Base-by-base conservation (phyloP, 2,888 invertebrate genomes). In the Copidosoma aretas region DNA sequence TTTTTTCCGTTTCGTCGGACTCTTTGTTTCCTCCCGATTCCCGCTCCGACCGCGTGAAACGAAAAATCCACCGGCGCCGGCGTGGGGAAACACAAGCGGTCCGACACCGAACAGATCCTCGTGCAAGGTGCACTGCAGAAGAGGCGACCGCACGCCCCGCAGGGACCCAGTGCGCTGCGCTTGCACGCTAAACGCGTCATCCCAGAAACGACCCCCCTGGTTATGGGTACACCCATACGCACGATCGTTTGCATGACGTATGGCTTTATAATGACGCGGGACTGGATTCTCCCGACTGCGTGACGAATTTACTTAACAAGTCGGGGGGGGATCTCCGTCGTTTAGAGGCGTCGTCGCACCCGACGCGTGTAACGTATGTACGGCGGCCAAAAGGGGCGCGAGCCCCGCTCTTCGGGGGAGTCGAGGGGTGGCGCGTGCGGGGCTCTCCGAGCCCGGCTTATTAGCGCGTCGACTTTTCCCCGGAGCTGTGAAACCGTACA, bases 251-350 rank as follows among this genome's bases (percentile, higher is more conserved):
- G 12, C 43, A 41, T 71, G 62, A 67, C 56, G 39, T 68, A 71
- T 71, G 22, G 71, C 19, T 66, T 68, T 71, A 71, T 71, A 71
- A 71, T 66, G 52, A 52, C 53, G 65, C 62, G 22, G 5, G 39
- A 41, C 54, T 41, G 58, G 61, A 41, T 3, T 8, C 12, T 21
- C 12, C 51, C 39, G 22, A 39, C 57, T 19, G 71, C 65, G 64
- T 75, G 71, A 72, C 77, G 71, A 77, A 77, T 77, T 54, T 54
- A 46, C 52, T 60, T 75, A 75, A 77, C 73, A 74, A 73, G 70
- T 66, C 52, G 54, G 62, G 69, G 69, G 73, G 74, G 74, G 74
- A 72, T 73, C n/a, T n/a, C n/a, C n/a, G n/a, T n/a, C n/a, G n/a
- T n/a, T n/a, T n/a, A n/a, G n/a, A n/a, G n/a, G n/a, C n/a, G n/a